Evolutionary conservation across 2,888 invertebrate genomes (phyloP).

Genomic region (Nudaria mundana): DNA sequence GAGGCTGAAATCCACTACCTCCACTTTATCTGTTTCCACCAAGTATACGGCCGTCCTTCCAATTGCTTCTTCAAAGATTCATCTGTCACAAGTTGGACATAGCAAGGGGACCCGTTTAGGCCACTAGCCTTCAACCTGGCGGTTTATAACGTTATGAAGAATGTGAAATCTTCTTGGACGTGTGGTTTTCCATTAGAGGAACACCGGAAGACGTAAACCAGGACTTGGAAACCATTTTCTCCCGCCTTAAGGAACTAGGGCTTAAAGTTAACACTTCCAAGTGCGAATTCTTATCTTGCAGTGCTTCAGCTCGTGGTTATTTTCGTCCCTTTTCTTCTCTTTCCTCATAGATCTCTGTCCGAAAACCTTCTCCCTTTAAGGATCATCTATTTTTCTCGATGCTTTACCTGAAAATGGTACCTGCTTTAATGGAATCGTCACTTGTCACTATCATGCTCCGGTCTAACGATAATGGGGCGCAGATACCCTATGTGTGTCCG

Average conservation of each 20-base stretch:
- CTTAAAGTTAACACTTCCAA: not conserved
- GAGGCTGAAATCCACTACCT: too few relatives aligned
- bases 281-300: not conserved
- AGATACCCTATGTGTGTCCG: not conserved
- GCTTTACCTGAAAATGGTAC: not conserved
- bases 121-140: not conserved
- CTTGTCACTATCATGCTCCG: not conserved
- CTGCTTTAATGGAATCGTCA: not conserved
- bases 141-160: not conserved
- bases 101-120: not conserved
- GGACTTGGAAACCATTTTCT: not conserved
- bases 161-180: not conserved
- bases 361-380: not conserved
- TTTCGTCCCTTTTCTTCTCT: not conserved
- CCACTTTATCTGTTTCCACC: too few relatives aligned
- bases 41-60: not conserved
- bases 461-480: not conserved
- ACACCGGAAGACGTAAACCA: not conserved
- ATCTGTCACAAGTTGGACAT: not conserved
- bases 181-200: not conserved
- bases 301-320: not conserved
- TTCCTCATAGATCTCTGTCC: not conserved
- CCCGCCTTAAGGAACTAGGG: not conserved
- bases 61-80: not conserved
- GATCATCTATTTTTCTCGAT: not conserved